A percentile compares a stretch with the other conserved stretches of the same genome.
These are phyloP conservation scores for Petrocephalus zakoni DNA, from an alignment of 2,113 vertebrate genomes.

Conservation along the genomic window DNA sequence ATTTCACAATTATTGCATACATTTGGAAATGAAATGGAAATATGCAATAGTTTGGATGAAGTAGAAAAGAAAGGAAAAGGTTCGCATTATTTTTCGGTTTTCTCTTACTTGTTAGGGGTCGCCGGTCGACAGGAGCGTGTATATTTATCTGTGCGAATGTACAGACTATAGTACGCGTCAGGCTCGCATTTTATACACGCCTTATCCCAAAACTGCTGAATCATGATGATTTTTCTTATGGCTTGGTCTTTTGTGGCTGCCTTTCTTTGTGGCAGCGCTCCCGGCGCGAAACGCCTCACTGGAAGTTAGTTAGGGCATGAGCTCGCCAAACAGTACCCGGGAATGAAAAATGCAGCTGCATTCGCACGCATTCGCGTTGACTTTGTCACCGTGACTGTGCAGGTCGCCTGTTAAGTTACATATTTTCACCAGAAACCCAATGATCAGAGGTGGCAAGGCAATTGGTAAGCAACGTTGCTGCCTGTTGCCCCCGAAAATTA, in stretches of 20 bases:
- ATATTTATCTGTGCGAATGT: not conserved
- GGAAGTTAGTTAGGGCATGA: not conserved
- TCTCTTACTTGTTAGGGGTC: not conserved
- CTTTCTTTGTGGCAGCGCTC: too few relatives aligned
- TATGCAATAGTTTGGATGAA: not conserved
- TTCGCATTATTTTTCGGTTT: not conserved
- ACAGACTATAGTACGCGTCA: not conserved
- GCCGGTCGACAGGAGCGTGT: not conserved
- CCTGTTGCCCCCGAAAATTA: not conserved
- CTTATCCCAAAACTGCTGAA: not conserved
- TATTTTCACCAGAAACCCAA: not conserved
- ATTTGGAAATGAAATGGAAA: not conserved
- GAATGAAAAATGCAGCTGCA: not conserved
- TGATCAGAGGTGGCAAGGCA: not conserved
- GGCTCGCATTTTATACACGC: constrained; percentile 14
- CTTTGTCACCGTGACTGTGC: not conserved
- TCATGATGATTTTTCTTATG: constrained; percentile 4
- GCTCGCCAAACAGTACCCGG: not conserved
- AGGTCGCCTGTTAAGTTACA: not conserved
- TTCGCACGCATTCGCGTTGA: not conserved
- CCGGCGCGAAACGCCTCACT: not conserved
- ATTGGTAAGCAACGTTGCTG: not conserved
- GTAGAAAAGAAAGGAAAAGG: not conserved
- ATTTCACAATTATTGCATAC: not conserved
- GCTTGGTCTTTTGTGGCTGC: not conserved